A percentile compares a stretch with the other conserved stretches of the same genome.
These are phyloP conservation scores for Cygnus atratus DNA, from an alignment of 2,113 vertebrate species.

Conservation along the genomic window DNA sequence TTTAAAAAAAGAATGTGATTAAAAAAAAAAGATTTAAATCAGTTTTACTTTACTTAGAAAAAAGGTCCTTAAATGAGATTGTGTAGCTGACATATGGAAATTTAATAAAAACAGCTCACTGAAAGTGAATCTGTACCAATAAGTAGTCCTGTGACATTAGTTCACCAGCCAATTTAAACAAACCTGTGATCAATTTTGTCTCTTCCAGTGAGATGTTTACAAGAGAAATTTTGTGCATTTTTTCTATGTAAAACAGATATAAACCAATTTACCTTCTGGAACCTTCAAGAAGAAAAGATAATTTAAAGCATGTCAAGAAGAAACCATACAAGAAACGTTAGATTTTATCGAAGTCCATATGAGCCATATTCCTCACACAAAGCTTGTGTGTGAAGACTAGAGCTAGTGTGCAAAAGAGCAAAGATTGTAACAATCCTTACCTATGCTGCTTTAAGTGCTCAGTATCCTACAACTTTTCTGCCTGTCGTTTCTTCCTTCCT, in stretches of 20 bases:
- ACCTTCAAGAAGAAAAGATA: background rate
- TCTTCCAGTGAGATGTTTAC: background rate
- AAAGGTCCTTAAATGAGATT: background rate
- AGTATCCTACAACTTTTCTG: background rate
- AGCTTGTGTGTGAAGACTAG: background rate
- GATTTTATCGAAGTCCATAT: background rate
- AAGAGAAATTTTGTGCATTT: background rate
- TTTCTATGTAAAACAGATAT: background rate
- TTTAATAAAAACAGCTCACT: background rate
- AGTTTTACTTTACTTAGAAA: background rate
- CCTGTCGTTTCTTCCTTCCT: background rate
- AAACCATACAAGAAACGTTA: background rate
- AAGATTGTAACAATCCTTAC: background rate
- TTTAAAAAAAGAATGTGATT: background rate
- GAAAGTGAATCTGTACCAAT: background rate
- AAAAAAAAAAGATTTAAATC: background rate
- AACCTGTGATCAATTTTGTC: background rate
- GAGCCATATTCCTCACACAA: background rate
- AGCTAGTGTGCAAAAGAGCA: background rate
- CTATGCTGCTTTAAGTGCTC: background rate
- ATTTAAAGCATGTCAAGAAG: background rate
- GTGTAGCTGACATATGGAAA: background rate
- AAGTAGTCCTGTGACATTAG: background rate
- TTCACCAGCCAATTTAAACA: background rate
- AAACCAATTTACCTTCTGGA: background rate